Percentiles rank a stretch among this genome's conserved stretches.
These are phyloP conservation scores for Rattus rattus DNA, from an alignment of 2,113 vertebrate genomes.

Conservation along the genomic window DNA sequence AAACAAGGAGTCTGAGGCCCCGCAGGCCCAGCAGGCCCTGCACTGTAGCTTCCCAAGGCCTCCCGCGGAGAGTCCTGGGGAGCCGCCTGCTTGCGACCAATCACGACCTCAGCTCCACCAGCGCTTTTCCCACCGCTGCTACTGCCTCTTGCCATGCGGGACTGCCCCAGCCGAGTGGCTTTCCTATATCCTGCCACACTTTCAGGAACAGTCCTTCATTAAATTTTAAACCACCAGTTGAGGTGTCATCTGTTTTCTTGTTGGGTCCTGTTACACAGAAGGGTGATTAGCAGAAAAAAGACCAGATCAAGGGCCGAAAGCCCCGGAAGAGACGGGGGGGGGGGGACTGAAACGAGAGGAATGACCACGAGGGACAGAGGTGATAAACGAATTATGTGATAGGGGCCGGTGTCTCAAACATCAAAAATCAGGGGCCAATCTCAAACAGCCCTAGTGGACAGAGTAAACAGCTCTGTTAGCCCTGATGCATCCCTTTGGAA, in stretches of 20 bases:
- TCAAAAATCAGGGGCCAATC: neutral
- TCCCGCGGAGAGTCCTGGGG: neutral
- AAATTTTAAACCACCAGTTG: constrained; percentile 64
- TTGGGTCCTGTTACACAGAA: neutral
- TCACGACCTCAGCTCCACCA: neutral
- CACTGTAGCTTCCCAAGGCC: constrained; percentile 3
- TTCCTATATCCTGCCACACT: neutral
- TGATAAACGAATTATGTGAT: constrained; percentile 2
- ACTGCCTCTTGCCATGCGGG: neutral
- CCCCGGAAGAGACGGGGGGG: neutral
- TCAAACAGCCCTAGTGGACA: neutral
- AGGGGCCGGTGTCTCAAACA: no score
- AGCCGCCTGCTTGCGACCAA: neutral
- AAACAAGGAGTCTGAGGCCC: neutral
- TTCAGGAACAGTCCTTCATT: constrained; percentile 56
- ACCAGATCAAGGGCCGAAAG: neutral
- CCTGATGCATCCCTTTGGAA: neutral
- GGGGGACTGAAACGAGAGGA: neutral
- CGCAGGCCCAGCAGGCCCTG: neutral
- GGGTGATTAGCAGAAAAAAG: constrained; percentile 41
- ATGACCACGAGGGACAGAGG: neutral
- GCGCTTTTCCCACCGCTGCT: neutral
- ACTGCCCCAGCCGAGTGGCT: neutral
- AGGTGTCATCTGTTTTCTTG: constrained; percentile 62
- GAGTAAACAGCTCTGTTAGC: neutral